Base-by-base conservation (phyloP, 2,113 vertebrate species). In the Nothoprocta pentlandii region DNA sequence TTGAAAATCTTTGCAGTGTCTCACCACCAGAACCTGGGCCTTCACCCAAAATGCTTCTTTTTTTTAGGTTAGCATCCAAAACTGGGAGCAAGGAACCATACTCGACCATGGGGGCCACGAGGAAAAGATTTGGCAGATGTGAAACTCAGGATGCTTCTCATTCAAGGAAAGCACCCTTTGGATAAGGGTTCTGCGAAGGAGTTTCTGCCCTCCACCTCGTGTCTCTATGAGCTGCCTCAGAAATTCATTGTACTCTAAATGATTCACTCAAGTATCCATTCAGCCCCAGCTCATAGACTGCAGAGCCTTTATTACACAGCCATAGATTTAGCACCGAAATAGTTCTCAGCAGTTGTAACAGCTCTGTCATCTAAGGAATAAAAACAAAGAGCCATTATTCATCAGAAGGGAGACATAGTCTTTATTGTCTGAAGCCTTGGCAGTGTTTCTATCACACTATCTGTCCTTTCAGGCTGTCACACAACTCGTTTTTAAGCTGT, bases 331-430 rank as follows among this genome's bases (percentile, higher is more conserved):
- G 82, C 90, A 54, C 71, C n/a, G 49, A 77, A 84, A 68, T 39
- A 69, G 76, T 87, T 94, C 87, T 89, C 91, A 77, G 87, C 77
- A 82, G 69, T 82, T 77, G 79, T 81, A 93, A 89, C 61, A 78
- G 82, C 84, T 73, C 90, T 91, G 95, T 91, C 95, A 93, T 96
- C 86, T 51, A 23, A 73, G 80, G 94, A 70, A 64, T 85, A 91
- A 95, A 95, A 95, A 96, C 97, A 97, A 97, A 95, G 95, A 93
- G 85, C 80, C 87, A 85, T 95, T 95, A 94, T 96, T 95, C 87
- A 93, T 92, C 94, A 61, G 76, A 87, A 70, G 36, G 21, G 86
- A 95, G 87, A 92, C 94, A 95, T 79, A 91, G 89, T 26, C 89
- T 93, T 93, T 85, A 91, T 91, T 93, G 90, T 97, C 82, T 93